Conservation (phyloP, 2,113 vertebrate species). For the Neopipo cinnamomea region DNA sequence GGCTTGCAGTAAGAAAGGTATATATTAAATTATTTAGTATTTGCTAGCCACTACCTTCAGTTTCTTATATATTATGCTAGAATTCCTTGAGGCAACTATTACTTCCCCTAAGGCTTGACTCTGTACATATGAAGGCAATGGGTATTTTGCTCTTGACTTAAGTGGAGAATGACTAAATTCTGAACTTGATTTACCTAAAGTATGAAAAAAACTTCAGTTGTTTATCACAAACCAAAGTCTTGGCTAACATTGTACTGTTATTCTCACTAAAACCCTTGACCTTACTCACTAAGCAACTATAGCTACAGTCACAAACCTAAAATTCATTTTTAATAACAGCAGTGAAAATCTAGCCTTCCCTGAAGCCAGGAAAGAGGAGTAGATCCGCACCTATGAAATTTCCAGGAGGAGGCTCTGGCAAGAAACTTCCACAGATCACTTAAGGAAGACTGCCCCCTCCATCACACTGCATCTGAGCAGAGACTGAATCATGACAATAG, state of each 20-base stretch:
- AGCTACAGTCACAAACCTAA: neutral
- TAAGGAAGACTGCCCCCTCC: neutral
- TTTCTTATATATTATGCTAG: neutral
- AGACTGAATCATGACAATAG: neutral
- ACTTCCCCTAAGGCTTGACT: neutral
- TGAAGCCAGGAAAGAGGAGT: neutral
- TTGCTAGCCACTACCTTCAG: neutral
- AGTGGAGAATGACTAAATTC: neutral
- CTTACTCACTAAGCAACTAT: neutral
- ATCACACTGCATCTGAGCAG: neutral
- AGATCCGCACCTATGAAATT: neutral
- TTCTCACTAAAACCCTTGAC: neutral
- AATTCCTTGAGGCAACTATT: neutral
- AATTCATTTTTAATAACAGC: neutral
- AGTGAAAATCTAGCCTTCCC: neutral
- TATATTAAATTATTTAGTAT: neutral
- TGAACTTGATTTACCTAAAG: neutral
- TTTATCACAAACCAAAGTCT: neutral
- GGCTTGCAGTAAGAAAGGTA: neutral
- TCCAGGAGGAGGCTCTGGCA: neutral
- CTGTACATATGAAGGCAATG: neutral
- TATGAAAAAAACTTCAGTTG: neutral
- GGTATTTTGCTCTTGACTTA: neutral
- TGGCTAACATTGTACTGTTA: neutral
- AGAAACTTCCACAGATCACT: neutral